Base-by-base conservation (phyloP, 2,113 vertebrate species). In the Semnornis frantzii region DNA sequence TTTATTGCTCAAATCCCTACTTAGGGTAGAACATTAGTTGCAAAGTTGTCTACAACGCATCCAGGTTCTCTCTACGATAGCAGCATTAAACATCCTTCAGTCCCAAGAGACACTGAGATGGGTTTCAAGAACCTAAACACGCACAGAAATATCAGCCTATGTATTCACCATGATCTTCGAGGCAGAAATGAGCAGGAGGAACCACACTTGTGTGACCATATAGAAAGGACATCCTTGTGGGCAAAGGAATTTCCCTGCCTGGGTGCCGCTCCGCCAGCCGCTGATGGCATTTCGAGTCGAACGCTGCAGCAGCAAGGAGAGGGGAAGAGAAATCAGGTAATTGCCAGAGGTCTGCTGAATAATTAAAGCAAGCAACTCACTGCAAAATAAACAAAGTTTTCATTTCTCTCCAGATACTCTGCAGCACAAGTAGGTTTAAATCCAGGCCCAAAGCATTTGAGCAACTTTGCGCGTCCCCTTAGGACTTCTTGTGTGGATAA, bases 301-400 rank as follows among this genome's bases (percentile, higher is more conserved):
- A 39, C 10, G 17, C 54, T 28, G 8, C 33, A 69, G 46, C 46
- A 88, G 66, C 62, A 66, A 72, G 71, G 50, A 58, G 69, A 58
- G 34, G 59, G 72, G 70, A 63, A 75, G 62, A 84, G 9, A 75
- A 55, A 78, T n/a, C 59, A 58, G 42, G 37, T 8, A 78, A 46
- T 25, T 88, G 73, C 59, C 84, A 79, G 77, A 79, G 34, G 59
- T 57, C 74, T 94, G n/a, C 39, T 94, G 74, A 94, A 79, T 82
- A 92, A 92, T 87, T 92, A 27, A 85, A 90, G 54, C 8, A 74
- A 80, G 82, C 8, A 64, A 63, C 68, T 68, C 33, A 18, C 50
- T 37, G 64, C 81, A 82, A 89, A 87, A 93, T 28, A 83, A 90
- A 74, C 55, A 19, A 59, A 87, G 81, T 86, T 91, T 78, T 84